phyloP scores from a whole-genome alignment of 2,888 invertebrate species.

The Epirrhoe alternata region DNA sequence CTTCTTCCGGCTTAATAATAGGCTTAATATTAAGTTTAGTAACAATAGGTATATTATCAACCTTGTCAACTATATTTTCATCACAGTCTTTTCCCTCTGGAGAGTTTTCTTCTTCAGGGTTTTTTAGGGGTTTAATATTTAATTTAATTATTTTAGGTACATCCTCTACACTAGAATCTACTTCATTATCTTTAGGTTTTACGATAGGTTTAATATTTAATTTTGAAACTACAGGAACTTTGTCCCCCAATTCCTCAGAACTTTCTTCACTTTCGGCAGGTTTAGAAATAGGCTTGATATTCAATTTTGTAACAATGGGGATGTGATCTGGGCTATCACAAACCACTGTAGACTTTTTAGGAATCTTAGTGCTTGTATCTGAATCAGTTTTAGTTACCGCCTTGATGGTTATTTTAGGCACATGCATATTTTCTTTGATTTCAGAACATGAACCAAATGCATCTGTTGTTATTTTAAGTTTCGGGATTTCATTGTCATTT shows the following conservation, averaged over 20 bases:
- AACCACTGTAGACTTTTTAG: conserved; percentile 55
- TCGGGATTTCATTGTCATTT: conserved; percentile 59
- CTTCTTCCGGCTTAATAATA: conserved; percentile 78
- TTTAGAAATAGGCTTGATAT: conserved; percentile 79
- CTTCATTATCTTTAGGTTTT: conserved; percentile 78
- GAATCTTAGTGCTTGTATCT: conserved; percentile 56
- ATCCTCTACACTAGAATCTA: conserved; percentile 76
- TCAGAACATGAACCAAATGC: conserved; percentile 58
- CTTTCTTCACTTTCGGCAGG: conserved; percentile 67
- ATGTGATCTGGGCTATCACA: conserved; percentile 69
- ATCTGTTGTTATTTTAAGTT: conserved; percentile 65
- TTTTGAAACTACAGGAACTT: conserved; percentile 83
- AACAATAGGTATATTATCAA: conserved; percentile 78
- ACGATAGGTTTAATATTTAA: conserved; percentile 83
- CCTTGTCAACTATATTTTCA: conserved; percentile 69
- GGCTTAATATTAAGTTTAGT: conserved; percentile 85
- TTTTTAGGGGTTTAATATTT: conserved; percentile 83
- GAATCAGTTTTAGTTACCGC: conserved; percentile 68
- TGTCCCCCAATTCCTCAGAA: conserved; percentile 65
- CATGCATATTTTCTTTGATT: conserved; percentile 70
- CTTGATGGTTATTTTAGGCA: conserved; percentile 86
- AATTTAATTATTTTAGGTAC: conserved; percentile 82
- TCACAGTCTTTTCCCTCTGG: conserved; percentile 79
- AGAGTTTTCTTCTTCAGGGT: conserved; percentile 69
- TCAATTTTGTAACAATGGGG: conserved; percentile 75